Evolutionary conservation across 2,888 invertebrate genomes (phyloP).

Genomic region (Camponotus fellah): DNA sequence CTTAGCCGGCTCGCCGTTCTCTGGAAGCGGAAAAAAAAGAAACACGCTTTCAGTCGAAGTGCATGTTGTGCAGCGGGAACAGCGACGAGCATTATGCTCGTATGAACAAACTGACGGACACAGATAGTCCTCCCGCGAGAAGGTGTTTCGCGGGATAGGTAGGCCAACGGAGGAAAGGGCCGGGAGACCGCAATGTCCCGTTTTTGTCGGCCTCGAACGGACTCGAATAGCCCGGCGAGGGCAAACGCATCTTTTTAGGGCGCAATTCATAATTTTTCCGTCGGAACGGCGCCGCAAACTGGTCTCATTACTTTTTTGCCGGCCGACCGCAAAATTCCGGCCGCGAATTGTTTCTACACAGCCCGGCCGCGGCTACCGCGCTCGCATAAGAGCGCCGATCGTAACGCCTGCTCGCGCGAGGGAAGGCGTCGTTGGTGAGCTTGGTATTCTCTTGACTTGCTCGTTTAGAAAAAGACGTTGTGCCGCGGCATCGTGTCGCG

Average conservation of each 20-base stretch:
- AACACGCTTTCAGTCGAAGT: conserved; percentile 45
- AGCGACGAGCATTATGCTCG: conserved; percentile 49
- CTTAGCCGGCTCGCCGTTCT: conserved; percentile 93
- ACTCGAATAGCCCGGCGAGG: conserved; percentile 51
- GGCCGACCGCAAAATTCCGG: conserved; percentile 82
- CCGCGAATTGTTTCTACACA: conserved; percentile 70
- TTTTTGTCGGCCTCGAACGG: conserved; percentile 70
- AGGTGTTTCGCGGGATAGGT: conserved; percentile 62
- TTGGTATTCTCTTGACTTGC: conserved; percentile 20
- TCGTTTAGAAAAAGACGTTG: conserved; percentile 6
- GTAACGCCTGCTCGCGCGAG: conserved; percentile 51
- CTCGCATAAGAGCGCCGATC: conserved; percentile 64
- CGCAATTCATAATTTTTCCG: conserved; percentile 83
- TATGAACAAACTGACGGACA: conserved; percentile 56
- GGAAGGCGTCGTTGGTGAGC: conserved; percentile 35
- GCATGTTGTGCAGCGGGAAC: conserved; percentile 45
- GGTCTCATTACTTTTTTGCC: conserved; percentile 83
- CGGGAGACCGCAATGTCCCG: conserved; percentile 72
- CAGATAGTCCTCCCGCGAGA: conserved; percentile 45
- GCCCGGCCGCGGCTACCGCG: conserved; percentile 51
- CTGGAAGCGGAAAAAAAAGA: conserved; percentile 86
- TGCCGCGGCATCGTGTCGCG: neutral
- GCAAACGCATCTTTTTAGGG: conserved; percentile 70
- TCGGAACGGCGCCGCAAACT: conserved; percentile 79
- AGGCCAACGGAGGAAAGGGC: conserved; percentile 56